These are phyloP conservation scores for Gopherus flavomarginatus DNA, from an alignment of 2,113 vertebrate genomes.

Conservation along the genomic window DNA sequence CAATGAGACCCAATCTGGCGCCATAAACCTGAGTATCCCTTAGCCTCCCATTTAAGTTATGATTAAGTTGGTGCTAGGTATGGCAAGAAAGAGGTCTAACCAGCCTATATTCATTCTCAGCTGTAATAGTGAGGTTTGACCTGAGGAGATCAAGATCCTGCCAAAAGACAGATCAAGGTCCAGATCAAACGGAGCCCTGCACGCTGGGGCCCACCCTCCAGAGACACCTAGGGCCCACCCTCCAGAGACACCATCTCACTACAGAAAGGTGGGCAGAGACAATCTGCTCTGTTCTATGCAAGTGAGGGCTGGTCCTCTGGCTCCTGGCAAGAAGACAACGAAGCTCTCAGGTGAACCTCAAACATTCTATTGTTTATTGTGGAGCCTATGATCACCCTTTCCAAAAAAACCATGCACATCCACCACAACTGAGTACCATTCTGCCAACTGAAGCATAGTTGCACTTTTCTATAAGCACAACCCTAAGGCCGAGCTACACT, in stretches of 20 bases:
- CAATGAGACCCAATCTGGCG: not conserved
- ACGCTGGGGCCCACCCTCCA: not conserved
- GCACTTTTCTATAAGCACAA: not conserved
- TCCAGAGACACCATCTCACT: not conserved
- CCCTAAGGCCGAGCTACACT: not conserved
- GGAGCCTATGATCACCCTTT: not conserved
- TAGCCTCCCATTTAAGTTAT: not conserved
- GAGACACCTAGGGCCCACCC: not conserved
- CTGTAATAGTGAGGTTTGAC: not conserved
- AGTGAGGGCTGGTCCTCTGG: not conserved
- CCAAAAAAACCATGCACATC: not conserved
- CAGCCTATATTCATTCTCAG: not conserved
- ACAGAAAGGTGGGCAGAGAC: not conserved
- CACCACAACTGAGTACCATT: not conserved
- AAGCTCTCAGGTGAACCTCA: not conserved
- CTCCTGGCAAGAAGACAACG: not conserved
- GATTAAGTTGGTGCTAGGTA: not conserved
- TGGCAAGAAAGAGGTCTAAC: not conserved
- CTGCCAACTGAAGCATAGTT: not conserved
- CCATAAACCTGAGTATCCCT: not conserved
- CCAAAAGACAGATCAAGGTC: accelerated
- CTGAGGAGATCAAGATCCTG: not conserved
- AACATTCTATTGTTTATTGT: not conserved
- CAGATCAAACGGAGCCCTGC: not conserved
- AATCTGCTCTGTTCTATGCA: not conserved